Evolutionary conservation across 2,113 vertebrate genomes (phyloP).

Genomic region (Campylomormyrus numenius): DNA sequence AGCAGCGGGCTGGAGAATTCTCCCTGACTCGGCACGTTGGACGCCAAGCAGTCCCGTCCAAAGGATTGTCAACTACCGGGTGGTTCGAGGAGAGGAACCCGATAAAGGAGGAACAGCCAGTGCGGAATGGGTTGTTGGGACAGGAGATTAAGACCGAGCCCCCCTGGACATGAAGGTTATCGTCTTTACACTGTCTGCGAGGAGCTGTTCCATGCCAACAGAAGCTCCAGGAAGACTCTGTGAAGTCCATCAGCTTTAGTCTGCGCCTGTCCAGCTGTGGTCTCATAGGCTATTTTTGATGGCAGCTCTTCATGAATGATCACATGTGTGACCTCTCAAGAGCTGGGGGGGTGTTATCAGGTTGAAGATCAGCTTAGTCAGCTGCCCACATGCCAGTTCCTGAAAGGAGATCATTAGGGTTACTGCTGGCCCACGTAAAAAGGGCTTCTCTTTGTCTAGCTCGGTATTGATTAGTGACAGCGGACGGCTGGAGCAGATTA

Average conservation of each 20-base stretch:
- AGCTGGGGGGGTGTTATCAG: slow-evolving; percentile 19
- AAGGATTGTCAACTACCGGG: neutral
- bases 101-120: neutral
- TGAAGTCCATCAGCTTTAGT: neutral
- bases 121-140: neutral
- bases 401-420: slow-evolving; percentile 30
- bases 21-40: neutral
- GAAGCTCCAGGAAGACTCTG: neutral
- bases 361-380: slow-evolving; percentile 33
- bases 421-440: slow-evolving; percentile 29
- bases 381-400: slow-evolving; percentile 23
- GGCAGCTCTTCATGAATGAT: neutral
- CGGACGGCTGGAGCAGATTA: slow-evolving; percentile 19
- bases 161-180: neutral
- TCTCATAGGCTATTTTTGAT: neutral
- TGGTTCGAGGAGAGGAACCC: neutral
- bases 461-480: slow-evolving; percentile 31
- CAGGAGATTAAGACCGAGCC: neutral
- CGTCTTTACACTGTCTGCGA: neutral
- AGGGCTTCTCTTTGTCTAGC: slow-evolving; percentile 23
- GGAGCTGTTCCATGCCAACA: neutral
- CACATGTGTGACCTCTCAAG: neutral
- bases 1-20: neutral
- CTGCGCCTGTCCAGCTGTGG: neutral
- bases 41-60: neutral